These are phyloP conservation scores for Idaea biselata DNA, from an alignment of 2,888 invertebrate species.

Conservation along the genomic window DNA sequence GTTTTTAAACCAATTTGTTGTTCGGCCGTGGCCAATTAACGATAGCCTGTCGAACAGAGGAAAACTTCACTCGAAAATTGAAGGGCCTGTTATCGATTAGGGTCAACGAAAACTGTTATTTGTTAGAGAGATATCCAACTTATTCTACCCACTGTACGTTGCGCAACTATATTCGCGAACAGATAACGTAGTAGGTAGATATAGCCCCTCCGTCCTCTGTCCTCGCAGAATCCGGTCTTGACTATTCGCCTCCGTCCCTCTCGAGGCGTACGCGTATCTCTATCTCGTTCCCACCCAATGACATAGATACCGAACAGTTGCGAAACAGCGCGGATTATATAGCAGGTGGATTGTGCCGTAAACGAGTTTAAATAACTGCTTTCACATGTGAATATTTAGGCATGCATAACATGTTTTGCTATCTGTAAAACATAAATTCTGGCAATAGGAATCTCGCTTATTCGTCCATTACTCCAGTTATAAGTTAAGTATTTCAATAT, in stretches of 20 bases:
- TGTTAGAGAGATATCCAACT: conserved; percentile 50
- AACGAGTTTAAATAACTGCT: conserved; percentile 78
- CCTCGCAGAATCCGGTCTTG: conserved; percentile 70
- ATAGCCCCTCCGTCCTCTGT: conserved; percentile 68
- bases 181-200: conserved; percentile 67
- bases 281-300: conserved; percentile 57
- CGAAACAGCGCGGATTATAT: conserved; percentile 80
- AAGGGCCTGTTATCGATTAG: conserved; percentile 21
- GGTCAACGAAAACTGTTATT: conserved; percentile 32
- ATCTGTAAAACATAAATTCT: conserved; percentile 23
- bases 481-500: neutral
- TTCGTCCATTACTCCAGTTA: neutral
- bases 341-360: conserved; percentile 77
- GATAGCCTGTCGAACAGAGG: conserved; percentile 30
- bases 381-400: conserved; percentile 67
- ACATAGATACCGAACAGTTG: conserved; percentile 77
- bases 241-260: conserved; percentile 50
- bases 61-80: conserved; percentile 34
- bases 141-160: conserved; percentile 71
- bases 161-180: conserved; percentile 78
- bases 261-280: conserved; percentile 23
- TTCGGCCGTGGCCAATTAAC: conserved; percentile 33
- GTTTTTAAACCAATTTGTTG: conserved; percentile 44
- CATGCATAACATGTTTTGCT: conserved; percentile 35
- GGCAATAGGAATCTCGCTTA: conserved; percentile 3